These are phyloP conservation scores for Lerista edwardsae DNA, from an alignment of 2,797 vertebrate species.

Conservation along the genomic window DNA sequence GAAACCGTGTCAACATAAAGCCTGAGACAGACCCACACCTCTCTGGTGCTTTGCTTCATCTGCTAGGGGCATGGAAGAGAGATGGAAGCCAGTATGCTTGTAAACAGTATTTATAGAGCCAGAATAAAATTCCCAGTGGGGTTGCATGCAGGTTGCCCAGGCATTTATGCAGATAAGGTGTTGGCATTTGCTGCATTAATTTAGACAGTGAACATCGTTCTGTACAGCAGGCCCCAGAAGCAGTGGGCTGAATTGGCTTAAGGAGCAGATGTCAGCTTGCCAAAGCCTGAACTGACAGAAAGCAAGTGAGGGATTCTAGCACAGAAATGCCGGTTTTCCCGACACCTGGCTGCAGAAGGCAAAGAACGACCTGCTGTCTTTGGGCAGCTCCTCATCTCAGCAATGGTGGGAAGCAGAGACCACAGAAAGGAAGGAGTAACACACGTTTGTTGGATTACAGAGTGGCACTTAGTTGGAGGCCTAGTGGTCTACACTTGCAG, in stretches of 20 bases:
- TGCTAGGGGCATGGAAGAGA: not conserved
- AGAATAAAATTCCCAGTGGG: not conserved
- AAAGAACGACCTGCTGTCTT: not conserved
- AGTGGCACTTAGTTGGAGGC: too few relatives aligned
- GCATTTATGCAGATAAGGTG: not conserved
- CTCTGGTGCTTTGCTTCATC: not conserved
- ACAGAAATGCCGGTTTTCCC: not conserved
- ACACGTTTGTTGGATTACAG: not conserved
- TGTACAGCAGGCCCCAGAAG: not conserved
- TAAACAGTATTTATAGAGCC: not conserved
- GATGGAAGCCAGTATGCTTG: not conserved
- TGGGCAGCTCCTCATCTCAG: not conserved
- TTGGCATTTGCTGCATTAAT: not conserved
- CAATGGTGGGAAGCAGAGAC: not conserved
- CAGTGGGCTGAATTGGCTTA: slow-evolving; percentile 1
- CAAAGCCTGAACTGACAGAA: not conserved
- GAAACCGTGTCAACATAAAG: not conserved
- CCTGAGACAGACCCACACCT: not conserved
- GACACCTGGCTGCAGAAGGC: not conserved
- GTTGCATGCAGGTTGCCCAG: slow-evolving; percentile 3
- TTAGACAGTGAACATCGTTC: not conserved
- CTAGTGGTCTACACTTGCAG: too few relatives aligned
- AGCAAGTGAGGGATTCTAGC: not conserved
- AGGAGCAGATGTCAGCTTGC: not conserved
- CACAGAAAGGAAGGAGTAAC: not conserved